Percentiles rank a stretch among this genome's conserved stretches.
Evolutionary conservation across 1,140 invertebrate species (phyloP).

Genomic region (Centruroides vittatus): DNA sequence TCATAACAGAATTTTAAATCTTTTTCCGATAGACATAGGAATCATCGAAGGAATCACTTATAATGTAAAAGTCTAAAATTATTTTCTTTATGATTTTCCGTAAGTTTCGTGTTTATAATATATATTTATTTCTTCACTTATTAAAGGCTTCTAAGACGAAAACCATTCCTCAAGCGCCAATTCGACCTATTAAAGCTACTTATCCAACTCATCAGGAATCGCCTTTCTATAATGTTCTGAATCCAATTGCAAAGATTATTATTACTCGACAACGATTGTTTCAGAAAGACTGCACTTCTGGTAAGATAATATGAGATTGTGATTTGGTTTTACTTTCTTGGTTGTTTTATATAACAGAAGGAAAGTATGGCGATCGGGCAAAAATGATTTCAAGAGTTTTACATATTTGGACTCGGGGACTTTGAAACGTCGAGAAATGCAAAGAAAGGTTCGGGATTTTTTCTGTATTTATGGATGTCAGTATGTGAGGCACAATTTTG

Average conservation of each 20-base stretch:
- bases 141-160: conserved; percentile 27
- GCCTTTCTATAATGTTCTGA: conserved; percentile 35
- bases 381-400: too few relatives aligned
- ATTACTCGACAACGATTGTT: conserved; percentile 12
- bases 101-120: too few relatives aligned
- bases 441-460: too few relatives aligned
- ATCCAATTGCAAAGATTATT: conserved; percentile 30
- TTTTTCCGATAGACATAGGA: conserved; percentile 40
- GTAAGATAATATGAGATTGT: too few relatives aligned
- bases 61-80: conserved; percentile 32
- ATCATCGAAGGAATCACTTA: conserved; percentile 37
- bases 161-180: conserved; percentile 31
- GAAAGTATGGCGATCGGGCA: too few relatives aligned
- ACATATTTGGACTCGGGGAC: too few relatives aligned
- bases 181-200: conserved; percentile 31
- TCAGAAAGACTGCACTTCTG: conserved; percentile 4
- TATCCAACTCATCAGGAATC: conserved; percentile 28
- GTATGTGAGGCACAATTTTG: too few relatives aligned
- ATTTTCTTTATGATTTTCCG: conserved; percentile 26
- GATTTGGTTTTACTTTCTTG: too few relatives aligned
- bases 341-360: too few relatives aligned
- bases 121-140: conserved; percentile 21
- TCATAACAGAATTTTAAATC: conserved; percentile 31
- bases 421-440: too few relatives aligned
- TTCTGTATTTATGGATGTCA: too few relatives aligned